Evolutionary conservation across 2,888 invertebrate genomes (phyloP), one percentile per base, ranked within the genome.

Genomic region (Ptilodon capucinus): DNA sequence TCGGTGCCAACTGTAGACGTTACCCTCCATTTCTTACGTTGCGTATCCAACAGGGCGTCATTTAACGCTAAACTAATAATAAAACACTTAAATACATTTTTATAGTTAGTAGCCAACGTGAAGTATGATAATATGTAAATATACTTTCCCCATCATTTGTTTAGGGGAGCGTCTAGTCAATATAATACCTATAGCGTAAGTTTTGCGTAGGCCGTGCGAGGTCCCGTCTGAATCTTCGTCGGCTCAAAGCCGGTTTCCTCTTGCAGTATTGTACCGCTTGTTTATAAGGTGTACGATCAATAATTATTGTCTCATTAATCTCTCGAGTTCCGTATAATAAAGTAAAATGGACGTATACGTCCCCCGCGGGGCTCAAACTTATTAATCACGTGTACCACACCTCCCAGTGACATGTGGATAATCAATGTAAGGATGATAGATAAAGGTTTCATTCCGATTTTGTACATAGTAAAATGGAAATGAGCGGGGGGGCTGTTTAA

Each of bases 111-210:
- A 84, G 81, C 77, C 71, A 74, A 81, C 81, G 75, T 77, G 71
- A n/a, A n/a, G n/a, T n/a, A n/a, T n/a, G n/a, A n/a, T 79, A 63
- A 76, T 57, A 53, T 87, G 88, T 87, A 87, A 76, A 87, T 88
- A 71, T 48, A 66, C 40, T 59, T 62, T 71, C 78, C 83, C 76
- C 76, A 66, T 45, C 57, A 62, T 69, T 65, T 59, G 58, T 68
- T 69, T 54, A 48, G 74, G 81, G 83, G 86, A 66, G 62, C 59
- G 66, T 89, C 90, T 90, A 90, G 90, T 90, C 90, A 90, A 80
- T 86, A 82, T 74, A 60, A 67, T 80, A 81, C 74, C 71, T 60
- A 61, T 60, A 60, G 53, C 50, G 62, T 74, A 60, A 59, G 56
- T 57, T 60, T 60, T 42, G 46, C 32, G 48, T 45, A 60, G 64